These are phyloP conservation scores for Onychostoma macrolepis DNA, from an alignment of 2,113 vertebrate species.

Conservation along the genomic window DNA sequence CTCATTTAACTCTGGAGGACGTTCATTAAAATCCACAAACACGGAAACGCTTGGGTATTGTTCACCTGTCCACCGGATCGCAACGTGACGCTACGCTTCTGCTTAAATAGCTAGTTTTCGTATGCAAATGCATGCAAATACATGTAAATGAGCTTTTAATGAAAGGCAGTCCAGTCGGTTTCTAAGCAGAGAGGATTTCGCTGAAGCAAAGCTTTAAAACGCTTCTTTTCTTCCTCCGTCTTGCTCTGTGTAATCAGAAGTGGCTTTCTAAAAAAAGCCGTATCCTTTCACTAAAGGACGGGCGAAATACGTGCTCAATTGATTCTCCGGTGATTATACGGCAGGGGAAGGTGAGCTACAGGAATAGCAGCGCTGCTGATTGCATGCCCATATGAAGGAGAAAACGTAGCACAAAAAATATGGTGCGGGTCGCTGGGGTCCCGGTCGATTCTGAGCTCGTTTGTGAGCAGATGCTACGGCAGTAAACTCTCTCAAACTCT, in stretches of 20 bases:
- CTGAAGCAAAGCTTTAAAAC: background rate
- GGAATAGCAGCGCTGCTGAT: background rate
- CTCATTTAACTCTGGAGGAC: background rate
- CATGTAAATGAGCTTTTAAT: slow-evolving; percentile 56
- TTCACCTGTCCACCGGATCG: background rate
- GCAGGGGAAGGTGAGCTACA: slow-evolving; percentile 39
- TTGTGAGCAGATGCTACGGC: background rate
- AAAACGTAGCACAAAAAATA: background rate
- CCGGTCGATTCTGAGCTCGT: background rate
- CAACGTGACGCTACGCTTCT: background rate
- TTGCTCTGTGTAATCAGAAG: slow-evolving; percentile 40
- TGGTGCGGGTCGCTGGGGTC: background rate
- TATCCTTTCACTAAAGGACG: background rate
- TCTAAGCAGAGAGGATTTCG: slow-evolving; percentile 33
- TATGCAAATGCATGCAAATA: slow-evolving; percentile 57
- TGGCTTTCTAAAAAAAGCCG: slow-evolving; percentile 30
- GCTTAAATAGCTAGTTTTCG: slow-evolving; percentile 22
- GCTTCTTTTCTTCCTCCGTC: background rate
- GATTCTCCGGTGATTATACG: slow-evolving; percentile 32
- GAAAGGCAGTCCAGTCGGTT: slow-evolving; percentile 30
- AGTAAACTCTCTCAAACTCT: no score
- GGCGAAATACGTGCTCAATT: background rate
- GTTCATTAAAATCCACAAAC: slow-evolving; percentile 7
- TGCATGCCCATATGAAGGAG: background rate
- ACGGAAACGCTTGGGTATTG: background rate